Evolutionary conservation across 2,797 vertebrate genomes (phyloP), one percentile per base, ranked within the genome.

Genomic region (Champsocephalus gunnari): DNA sequence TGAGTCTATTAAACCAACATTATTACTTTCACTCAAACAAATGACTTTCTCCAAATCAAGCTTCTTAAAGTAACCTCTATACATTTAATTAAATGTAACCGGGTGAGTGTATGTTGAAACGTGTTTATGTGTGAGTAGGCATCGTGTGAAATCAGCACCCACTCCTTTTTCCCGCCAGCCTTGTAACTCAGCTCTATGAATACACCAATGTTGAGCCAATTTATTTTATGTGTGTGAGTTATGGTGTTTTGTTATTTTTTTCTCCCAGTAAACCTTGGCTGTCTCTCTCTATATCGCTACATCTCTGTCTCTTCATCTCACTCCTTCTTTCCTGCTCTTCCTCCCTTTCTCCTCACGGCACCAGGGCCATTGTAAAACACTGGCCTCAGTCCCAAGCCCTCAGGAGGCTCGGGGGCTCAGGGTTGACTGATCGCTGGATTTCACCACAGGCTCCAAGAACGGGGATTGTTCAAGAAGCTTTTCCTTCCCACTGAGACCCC

Each of bases 371-470:
- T 89, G 82, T 89, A 89, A 89, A 89, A 89, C 87, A 86, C 88
- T 92, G 88, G 88, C 82, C 86, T 50, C 73, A 84, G 83, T 90
- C 90, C 84, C 86, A 77, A 80, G 84, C 87, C 81, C 89, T 87
- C 88, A 84, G 83, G 86, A 89, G 88, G 87, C 85, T 89, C 82
- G 84, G 84, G 71, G 84, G 87, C 90, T 93, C 90, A 90, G 83
- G 89, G 88, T 87, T 90, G 92, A 91, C 91, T 92, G 89, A 93
- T 90, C 86, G 81, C 86, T 85, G 88, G 90, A 93, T 92, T 92
- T 91, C 85, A 89, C 84, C 87, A 87, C 85, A 75, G 89, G 84
- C 83, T 88, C 87, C 88, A 86, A 75, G 84, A 87, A 85, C 56
- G 50, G 78, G 89, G 87, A 90, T 91, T 88, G 87, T 90, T 88